Evolutionary conservation across 2,113 vertebrate species (phyloP), one percentile per base, ranked within the genome.

Genomic region (Amphiprion ocellaris): DNA sequence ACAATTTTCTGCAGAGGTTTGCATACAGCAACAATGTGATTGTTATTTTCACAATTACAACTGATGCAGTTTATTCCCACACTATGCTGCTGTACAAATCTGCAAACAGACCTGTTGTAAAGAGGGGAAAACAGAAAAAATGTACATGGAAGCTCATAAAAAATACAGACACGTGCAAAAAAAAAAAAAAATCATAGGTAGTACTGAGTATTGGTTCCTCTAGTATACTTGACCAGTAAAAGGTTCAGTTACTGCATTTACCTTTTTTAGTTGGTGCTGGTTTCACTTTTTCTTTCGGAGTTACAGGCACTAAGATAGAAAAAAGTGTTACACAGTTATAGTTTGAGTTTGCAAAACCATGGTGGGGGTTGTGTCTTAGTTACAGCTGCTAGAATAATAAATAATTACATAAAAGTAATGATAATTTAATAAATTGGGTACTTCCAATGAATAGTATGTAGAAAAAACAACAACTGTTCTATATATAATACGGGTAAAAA

Each of bases 271-370:
- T 55, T 75, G 55, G 59, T 44, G 74, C 53, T 79, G 73, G 69
- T 82, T 90, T 85, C 21, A 79, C 66, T 68, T 76, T 88, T n/a
- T 83, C 84, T 81, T 91, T 88, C 21, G 46, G 78, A 79, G 71
- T 72, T 46, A 76, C 62, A 74, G 77, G 54, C 39, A 77, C 87
- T 90, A 39, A 37, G 4, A 71, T 26, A 54, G 17, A 67, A 1
- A 41, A n/a, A 41, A 60, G 2, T 1, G 3, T 50, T 50, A 39
- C 16, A 19, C 30, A 58, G 26, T 47, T 37, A 12, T 9, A 30
- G 8, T 39, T 59, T 59, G 17, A 21, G 28, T 21, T 21, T 21
- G 21, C 21, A 21, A 21, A 21, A 21, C 21, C 21, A 21, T 21
- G 21, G 21, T 21, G 21, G 21, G 1, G 21, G 21, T 21, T 21